These are phyloP conservation scores for Poliocrania exsul DNA, from an alignment of 2,797 vertebrate genomes.

Conservation along the genomic window DNA sequence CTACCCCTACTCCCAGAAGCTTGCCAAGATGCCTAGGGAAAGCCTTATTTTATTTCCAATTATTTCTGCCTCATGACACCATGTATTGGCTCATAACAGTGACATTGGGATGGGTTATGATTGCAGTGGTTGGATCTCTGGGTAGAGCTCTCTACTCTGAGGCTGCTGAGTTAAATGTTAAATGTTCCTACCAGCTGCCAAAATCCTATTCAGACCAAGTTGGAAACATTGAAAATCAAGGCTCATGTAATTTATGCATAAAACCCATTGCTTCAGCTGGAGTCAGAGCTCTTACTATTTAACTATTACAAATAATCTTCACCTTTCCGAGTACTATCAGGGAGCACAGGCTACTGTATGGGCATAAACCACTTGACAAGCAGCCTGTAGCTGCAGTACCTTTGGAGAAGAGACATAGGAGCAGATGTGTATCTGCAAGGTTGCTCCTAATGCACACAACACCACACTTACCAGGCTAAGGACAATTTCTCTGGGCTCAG, in stretches of 20 bases:
- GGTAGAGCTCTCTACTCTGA: not conserved
- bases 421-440: not conserved
- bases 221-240: not conserved
- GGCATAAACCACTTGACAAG: not conserved
- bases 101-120: not conserved
- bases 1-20: not conserved
- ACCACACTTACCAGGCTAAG: not conserved
- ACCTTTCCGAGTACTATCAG: not conserved
- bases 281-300: not conserved
- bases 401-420: not conserved
- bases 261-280: not conserved
- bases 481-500: not conserved
- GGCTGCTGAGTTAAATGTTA: not conserved
- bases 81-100: not conserved
- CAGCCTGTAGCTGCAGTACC: not conserved
- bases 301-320: not conserved
- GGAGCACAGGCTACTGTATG: not conserved
- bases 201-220: not conserved
- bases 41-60: not conserved
- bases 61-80: not conserved
- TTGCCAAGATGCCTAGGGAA: not conserved
- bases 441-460: not conserved
- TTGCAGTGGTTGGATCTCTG: accelerated
- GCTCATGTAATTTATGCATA: not conserved
- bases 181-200: not conserved